Evolutionary conservation across 2,797 vertebrate genomes (phyloP).

Genomic region (Macropodus opercularis): DNA sequence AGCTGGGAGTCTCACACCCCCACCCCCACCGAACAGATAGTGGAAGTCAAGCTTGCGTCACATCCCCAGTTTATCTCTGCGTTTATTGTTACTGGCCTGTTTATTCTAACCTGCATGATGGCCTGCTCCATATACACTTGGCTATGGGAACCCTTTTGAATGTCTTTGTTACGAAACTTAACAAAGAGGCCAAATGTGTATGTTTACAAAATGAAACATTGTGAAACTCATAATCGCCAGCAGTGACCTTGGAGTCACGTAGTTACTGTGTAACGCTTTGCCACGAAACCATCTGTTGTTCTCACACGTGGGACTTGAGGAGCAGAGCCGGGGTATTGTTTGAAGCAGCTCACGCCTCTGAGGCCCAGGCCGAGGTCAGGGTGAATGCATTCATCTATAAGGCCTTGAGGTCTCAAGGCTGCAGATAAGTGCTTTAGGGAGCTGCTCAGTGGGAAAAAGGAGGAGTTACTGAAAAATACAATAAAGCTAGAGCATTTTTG

Average conservation of each 20-base stretch:
- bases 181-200: not conserved
- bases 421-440: conserved; percentile 58
- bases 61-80: conserved; percentile 41
- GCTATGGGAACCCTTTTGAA: not conserved
- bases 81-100: conserved; percentile 59
- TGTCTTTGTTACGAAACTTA: conserved; percentile 7
- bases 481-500: conserved; percentile 23
- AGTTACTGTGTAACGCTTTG: conserved; percentile 28
- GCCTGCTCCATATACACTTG: conserved; percentile 2
- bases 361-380: conserved; percentile 63
- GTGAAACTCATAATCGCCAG: conserved; percentile 15
- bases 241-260: conserved; percentile 26
- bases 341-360: conserved; percentile 55
- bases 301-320: conserved; percentile 42
- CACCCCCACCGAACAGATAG: conserved; percentile 69
- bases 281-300: conserved; percentile 45
- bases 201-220: conserved; percentile 14
- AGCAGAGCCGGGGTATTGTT: conserved; percentile 50
- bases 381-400: conserved; percentile 63
- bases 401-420: conserved; percentile 65
- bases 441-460: conserved; percentile 23
- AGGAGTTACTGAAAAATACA: conserved; percentile 38
- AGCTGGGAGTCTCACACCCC: conserved; percentile 41
- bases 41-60: conserved; percentile 68
- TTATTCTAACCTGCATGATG: conserved; percentile 25